Evolutionary conservation across 1,140 invertebrate species (phyloP).

Genomic region (Euura lappo): DNA sequence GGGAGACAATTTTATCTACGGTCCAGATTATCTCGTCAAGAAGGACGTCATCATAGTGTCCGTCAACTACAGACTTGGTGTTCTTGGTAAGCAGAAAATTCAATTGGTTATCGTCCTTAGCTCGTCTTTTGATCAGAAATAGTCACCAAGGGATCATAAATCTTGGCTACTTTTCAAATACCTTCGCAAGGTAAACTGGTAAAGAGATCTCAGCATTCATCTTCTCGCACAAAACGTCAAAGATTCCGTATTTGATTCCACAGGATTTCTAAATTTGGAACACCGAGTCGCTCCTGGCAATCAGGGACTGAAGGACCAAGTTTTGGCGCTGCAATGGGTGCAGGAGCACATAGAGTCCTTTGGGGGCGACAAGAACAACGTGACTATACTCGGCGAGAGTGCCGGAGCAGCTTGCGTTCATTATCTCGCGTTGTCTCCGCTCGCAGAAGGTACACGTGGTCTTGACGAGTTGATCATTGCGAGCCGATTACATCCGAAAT

Average conservation of each 20-base stretch:
- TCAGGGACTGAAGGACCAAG: background rate
- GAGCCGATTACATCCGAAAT: too few relatives aligned
- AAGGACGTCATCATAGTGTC: constrained; percentile 70
- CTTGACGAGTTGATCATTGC: too few relatives aligned
- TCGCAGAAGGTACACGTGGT: background rate
- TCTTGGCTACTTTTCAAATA: too few relatives aligned
- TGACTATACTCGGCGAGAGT: background rate
- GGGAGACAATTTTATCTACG: constrained; percentile 49
- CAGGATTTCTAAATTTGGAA: background rate
- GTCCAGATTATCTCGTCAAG: constrained; percentile 54
- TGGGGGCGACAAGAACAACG: background rate
- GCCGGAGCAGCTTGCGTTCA: background rate
- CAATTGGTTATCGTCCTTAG: background rate
- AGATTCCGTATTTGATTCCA: constrained; percentile 26
- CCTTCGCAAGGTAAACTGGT: too few relatives aligned
- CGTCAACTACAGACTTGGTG: constrained; percentile 72
- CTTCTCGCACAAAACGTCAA: too few relatives aligned
- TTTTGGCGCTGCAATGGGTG: background rate
- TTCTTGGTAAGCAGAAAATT: constrained; percentile 56
- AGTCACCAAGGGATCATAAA: too few relatives aligned
- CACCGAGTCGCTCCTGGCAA: background rate
- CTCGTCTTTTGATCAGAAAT: too few relatives aligned
- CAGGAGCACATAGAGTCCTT: background rate
- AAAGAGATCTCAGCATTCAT: too few relatives aligned
- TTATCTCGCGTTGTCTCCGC: background rate